Evolutionary conservation across 37 sponge, comb jelly and placozoan species (phyloP).

Genomic region (Ephydatia muelleri): DNA sequence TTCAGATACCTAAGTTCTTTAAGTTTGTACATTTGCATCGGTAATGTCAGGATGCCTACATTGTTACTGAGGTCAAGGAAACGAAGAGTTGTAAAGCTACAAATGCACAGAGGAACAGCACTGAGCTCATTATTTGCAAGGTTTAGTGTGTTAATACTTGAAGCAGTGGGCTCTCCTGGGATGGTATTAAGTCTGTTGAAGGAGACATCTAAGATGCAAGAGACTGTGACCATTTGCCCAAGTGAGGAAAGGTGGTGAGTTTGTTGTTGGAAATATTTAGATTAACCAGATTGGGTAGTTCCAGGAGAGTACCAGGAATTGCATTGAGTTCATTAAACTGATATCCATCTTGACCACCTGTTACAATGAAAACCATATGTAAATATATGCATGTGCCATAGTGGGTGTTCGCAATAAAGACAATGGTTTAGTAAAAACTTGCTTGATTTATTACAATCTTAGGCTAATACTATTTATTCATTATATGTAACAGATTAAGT

Average conservation of each 20-base stretch:
- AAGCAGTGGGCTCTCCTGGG: slow-evolving; percentile 19
- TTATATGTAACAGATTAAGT: too few species aligned
- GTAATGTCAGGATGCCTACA: slow-evolving; percentile 27
- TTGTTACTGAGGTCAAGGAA: slow-evolving; percentile 33
- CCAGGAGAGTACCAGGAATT: slow-evolving; percentile 48
- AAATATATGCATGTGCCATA: too few species aligned
- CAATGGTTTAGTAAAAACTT: too few species aligned
- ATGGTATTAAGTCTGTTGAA: slow-evolving; percentile 40
- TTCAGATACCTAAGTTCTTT: slow-evolving; percentile 9
- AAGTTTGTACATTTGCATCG: slow-evolving; percentile 38
- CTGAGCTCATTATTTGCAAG: slow-evolving; percentile 48
- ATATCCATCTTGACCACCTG: slow-evolving; percentile 35
- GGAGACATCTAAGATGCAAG: slow-evolving; percentile 46
- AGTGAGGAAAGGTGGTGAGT: slow-evolving; percentile 23
- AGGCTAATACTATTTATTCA: too few species aligned
- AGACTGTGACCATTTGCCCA: slow-evolving; percentile 24
- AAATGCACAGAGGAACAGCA: slow-evolving; percentile 37
- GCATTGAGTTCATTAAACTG: slow-evolving; percentile 40
- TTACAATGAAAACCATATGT: neutral
- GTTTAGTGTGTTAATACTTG: slow-evolving; percentile 34
- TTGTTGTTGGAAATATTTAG: slow-evolving; percentile 60
- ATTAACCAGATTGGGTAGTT: slow-evolving; percentile 36
- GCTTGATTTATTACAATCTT: too few species aligned
- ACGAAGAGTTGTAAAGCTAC: slow-evolving; percentile 22
- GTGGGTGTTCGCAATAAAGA: too few species aligned